Percentiles rank a stretch among this genome's conserved stretches.
These are phyloP conservation scores for Xiphydria camelus DNA, from an alignment of 2,888 invertebrate genomes.

Conservation along the genomic window DNA sequence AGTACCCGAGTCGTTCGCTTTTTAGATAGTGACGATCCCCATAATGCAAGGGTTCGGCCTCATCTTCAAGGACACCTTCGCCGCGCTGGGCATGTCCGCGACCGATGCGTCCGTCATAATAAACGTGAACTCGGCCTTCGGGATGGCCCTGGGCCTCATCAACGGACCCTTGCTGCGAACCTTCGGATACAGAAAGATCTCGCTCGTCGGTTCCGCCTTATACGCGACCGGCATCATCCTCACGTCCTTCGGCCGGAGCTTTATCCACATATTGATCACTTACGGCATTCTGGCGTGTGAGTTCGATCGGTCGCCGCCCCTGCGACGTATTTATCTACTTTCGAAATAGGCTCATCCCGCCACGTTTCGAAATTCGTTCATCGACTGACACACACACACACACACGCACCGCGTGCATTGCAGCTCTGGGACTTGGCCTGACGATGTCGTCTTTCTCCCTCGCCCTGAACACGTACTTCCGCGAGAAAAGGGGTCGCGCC, in stretches of 20 bases:
- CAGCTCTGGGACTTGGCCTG: constrained; percentile 67
- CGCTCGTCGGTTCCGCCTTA: constrained; percentile 62
- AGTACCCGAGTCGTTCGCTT: too few relatives aligned
- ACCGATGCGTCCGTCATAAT: constrained; percentile 68
- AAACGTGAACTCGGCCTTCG: constrained; percentile 69
- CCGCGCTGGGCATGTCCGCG: constrained; percentile 62
- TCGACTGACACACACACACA: not conserved
- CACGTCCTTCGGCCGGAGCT: constrained; percentile 63
- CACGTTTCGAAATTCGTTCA: not conserved
- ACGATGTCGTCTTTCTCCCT: constrained; percentile 66
- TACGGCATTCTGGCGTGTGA: constrained; percentile 74
- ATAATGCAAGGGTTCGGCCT: constrained; percentile 70
- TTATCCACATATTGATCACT: constrained; percentile 65
- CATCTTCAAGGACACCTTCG: constrained; percentile 68
- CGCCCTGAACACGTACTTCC: constrained; percentile 70
- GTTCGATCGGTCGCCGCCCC: constrained; percentile 50
- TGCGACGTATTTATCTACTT: not conserved
- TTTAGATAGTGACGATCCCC: constrained; percentile 60
- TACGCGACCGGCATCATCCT: constrained; percentile 64
- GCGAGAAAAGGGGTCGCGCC: constrained; percentile 65
- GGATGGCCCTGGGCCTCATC: constrained; percentile 68
- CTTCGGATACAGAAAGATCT: constrained; percentile 70
- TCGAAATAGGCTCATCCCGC: too few relatives aligned
- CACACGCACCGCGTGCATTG: constrained; percentile 36
- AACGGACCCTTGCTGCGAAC: constrained; percentile 67